Conservation (phyloP, 1,140 invertebrate genomes). For the Sitophilus oryzae region DNA sequence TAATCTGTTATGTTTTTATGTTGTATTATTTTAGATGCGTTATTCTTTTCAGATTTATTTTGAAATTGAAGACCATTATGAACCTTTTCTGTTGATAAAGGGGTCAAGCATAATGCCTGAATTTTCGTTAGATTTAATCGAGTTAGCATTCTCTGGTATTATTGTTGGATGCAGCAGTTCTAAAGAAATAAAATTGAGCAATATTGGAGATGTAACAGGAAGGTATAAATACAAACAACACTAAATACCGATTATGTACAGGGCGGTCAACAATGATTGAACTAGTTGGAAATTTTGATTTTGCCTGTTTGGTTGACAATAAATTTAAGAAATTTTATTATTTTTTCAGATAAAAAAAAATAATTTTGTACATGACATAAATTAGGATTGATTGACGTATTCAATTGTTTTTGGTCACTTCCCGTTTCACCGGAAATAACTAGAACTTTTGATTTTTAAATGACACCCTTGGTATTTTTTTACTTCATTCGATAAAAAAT, state of each 20-base stretch:
- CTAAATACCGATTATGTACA: neutral
- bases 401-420: too few species aligned
- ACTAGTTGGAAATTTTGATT: too few species aligned
- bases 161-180: conserved; percentile 33
- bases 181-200: conserved; percentile 39
- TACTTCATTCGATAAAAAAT: too few species aligned
- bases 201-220: conserved; percentile 45
- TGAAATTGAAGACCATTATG: conserved; percentile 33
- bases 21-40: conserved; percentile 2
- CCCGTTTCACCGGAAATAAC: too few species aligned
- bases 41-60: conserved; percentile 32
- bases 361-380: too few species aligned
- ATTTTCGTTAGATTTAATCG: conserved; percentile 38
- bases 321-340: too few species aligned
- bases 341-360: too few species aligned
- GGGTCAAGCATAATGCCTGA: conserved; percentile 40
- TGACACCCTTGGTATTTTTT: too few species aligned
- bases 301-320: too few species aligned
- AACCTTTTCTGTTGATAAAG: conserved; percentile 39
- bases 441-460: too few species aligned
- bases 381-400: too few species aligned
- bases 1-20: neutral
- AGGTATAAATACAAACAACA: conserved; percentile 36
- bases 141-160: conserved; percentile 41
- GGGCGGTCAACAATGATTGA: neutral